Base-by-base conservation (phyloP, 2,113 vertebrate species). In the Sardina pilchardus region DNA sequence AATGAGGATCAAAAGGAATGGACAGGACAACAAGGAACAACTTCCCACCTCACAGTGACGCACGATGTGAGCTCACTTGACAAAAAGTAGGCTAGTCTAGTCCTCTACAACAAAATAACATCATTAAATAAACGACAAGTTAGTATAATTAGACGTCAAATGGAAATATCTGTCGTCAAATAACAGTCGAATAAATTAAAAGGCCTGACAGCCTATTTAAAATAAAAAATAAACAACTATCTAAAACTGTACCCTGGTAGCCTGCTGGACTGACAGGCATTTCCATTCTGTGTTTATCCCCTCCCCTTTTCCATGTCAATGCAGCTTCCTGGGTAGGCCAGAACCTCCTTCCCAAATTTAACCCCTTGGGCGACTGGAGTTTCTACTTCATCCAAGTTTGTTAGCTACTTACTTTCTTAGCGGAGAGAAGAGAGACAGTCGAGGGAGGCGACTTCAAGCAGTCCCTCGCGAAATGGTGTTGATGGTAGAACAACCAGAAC, bases 401-500 rank as follows among this genome's bases (percentile, higher is more conserved):
- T 36, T 6, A 36, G 63, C 56, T 80, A 43, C 36, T 34, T 4
- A 85, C 71, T 47, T 85, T 82, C 43, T 82, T 17, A 30, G n/a
- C 45, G 75, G 34, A 83, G 84, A 81, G 67, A 67, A 42, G 24
- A 42, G 26, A 24, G 21, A 47, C 34, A 50, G 39, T 16, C 34
- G 89, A 86, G n/a, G 83, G 67, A 85, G 36, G 5, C 36, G 45
- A 19, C n/a, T 21, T 14, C 4, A 45, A 2, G 83, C 85, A 84
- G 85, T 84, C 50, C 48, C 87, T 88, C 42, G 26, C 85, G 80
- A 1, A n/a, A 92, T 91, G 92, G 93, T 91, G 0, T 87, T 90
- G 89, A 93, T 93, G 92, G 89, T 63, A 88, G 94, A 95, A 82
- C 90, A 82, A 86, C 85, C 91, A 86, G 93, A 93, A 84, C 16